Base-by-base conservation (phyloP, 64 coral and sea anemone species). In the Pocillopora verrucosa region DNA sequence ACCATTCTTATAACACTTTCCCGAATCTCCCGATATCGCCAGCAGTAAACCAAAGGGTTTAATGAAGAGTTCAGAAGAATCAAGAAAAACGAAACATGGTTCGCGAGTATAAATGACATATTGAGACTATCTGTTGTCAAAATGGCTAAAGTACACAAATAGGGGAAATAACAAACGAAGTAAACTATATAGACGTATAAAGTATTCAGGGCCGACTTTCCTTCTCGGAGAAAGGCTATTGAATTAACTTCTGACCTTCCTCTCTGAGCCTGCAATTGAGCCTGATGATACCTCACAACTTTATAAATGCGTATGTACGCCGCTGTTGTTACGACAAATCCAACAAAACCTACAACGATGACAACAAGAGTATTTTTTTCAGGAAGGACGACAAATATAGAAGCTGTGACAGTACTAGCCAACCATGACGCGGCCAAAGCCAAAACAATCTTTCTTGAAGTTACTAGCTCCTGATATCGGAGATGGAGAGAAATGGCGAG, bases 401-500 rank as follows among this genome's bases (percentile, higher is more conserved):
- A 41, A 45, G 69, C 34, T n/a, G 20, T 22, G 74, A 73, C 14
- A 74, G 16, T 45, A 16, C 30, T 75, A 2, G 30, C 12, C 17
- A 75, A 11, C 73, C 73, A 75, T 4, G 36, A 34, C 0, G 22
- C 3, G 1, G 22, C 72, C 17, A 91, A 16, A 26, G 61, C 80
- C n/a, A 67, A n/a, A 13, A 57, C 17, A 11, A 75, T 34, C 0
- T 58, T 80, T 45, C 57, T 91, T 22, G 12, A 16, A 19, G 89
- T 91, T 1, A 91, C 80, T 1, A 84, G 37, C 22, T 84, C 80
- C 36, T 91, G 80, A 56, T 91, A 84, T 77, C 89, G 16, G 13
- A 91, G 30, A 36, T 91, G 80, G 25, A 91, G 36, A 16, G 59
- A 75, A 3, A 91, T 16, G 1, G 89, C 89, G 16, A 91, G 72